Evolutionary conservation across 2,797 vertebrate species (phyloP).

Genomic region (Centropyge bicolor): DNA sequence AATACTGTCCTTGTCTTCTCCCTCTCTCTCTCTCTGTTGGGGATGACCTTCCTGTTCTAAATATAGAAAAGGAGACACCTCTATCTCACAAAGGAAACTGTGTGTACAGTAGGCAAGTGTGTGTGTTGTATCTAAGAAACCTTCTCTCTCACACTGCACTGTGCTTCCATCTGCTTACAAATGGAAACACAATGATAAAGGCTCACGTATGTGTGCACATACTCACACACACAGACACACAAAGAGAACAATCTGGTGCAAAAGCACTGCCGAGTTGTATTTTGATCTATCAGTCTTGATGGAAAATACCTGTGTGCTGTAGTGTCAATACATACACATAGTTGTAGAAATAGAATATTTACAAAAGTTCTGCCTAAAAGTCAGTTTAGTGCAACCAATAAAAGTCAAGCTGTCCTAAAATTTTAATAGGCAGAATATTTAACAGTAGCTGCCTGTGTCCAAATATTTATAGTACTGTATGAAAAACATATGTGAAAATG

Average conservation of each 20-base stretch:
- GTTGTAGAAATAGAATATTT: not conserved
- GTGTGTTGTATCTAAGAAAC: constrained; percentile 26
- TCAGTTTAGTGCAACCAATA: not conserved
- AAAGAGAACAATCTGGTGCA: constrained; percentile 11
- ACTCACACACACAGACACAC: constrained; percentile 10
- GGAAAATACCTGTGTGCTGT: not conserved
- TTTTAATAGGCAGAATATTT: not conserved
- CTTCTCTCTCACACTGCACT: constrained; percentile 22
- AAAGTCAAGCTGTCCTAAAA: not conserved
- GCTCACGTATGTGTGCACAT: not conserved
- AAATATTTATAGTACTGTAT: not conserved
- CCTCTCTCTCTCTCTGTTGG: constrained; percentile 42
- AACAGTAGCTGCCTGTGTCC: not conserved
- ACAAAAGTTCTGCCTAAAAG: not conserved
- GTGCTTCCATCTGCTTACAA: constrained; percentile 26
- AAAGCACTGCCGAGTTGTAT: not conserved
- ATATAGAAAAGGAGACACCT: constrained; percentile 74
- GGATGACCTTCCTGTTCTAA: constrained; percentile 72
- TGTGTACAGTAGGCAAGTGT: constrained; percentile 17
- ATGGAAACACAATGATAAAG: constrained; percentile 34
- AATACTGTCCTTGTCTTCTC: constrained; percentile 8
- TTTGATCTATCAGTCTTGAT: not conserved
- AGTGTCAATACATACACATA: not conserved
- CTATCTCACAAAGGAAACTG: constrained; percentile 49
- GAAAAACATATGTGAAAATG: not conserved